Base-by-base conservation (phyloP, 2,797 vertebrate genomes). In the Coregonus ussuriensis region DNA sequence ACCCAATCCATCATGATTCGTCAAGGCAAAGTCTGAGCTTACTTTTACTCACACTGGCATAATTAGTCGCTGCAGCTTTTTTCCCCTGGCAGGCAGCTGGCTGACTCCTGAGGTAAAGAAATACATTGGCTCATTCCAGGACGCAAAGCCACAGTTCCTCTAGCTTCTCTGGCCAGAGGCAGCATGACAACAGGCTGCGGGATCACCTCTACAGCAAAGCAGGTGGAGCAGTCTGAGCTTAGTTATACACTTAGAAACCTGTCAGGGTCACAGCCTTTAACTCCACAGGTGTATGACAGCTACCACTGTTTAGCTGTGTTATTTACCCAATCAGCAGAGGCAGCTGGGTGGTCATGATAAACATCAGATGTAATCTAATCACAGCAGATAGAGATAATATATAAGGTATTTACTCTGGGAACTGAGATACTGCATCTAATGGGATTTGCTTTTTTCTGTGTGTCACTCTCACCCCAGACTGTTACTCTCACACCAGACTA, bases 1-100 rank as follows among this genome's bases (percentile, higher is more conserved):
- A 78, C 84, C 83, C 87, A 78, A 93, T 93, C 87, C 84, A 92
- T 93, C 93, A 92, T 53, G 81, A 74, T 82, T 72, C 74, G 80
- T 83, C 84, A 82, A 77, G 65, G 89, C 89, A 84, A 91, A 89
- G 87, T 86, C 85, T 88, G 79, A 87, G 87, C 83, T 88, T 81
- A 87, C 86, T 81, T 76, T 85, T 80, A 86, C 87, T 86, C 71
- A 73, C 75, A 87, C 79, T 79, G 83, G 83, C 84, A 77, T 88
- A 89, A 90, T 93, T 85, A 92, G 83, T 63, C 63, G 53, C 81
- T 72, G 29, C 77, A 63, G 41, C 66, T 62, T 79, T 83, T 51
- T 78, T 59, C 59, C 37, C 16, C 21, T 74, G 79, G 76, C 77
- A 73, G 63, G 47, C 25, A 25, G 9, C 21, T 25, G 29, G 62